phyloP scores from a whole-genome alignment of 1,140 invertebrate species.

The Pachypeltis micranthus region DNA sequence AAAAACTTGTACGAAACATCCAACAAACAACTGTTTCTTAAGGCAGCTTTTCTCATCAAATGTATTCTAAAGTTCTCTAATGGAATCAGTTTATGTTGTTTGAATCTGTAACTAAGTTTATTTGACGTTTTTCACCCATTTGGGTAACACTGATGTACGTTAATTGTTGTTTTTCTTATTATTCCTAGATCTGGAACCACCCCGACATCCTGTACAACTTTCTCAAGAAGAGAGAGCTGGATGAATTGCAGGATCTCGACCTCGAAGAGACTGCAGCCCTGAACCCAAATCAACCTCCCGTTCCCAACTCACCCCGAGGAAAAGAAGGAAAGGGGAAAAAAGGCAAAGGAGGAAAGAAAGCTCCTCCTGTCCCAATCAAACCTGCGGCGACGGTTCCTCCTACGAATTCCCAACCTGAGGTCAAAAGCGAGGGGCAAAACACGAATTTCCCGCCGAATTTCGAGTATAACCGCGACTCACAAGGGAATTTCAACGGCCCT shows the following conservation, averaged over 20 bases:
- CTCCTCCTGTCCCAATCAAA: slow-evolving; percentile 18
- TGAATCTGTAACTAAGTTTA: too few species aligned
- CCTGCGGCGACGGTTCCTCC: slow-evolving; percentile 28
- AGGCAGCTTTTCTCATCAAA: too few species aligned
- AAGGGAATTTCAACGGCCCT: not conserved
- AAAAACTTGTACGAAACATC: too few species aligned
- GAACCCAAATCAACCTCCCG: slow-evolving; percentile 32
- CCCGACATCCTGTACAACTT: slow-evolving; percentile 93
- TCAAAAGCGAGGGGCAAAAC: slow-evolving; percentile 1
- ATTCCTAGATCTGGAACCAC: slow-evolving; percentile 89
- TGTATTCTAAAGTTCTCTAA: too few species aligned
- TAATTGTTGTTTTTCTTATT: slow-evolving; percentile 24
- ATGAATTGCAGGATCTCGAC: slow-evolving; percentile 80
- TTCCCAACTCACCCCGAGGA: slow-evolving; percentile 17
- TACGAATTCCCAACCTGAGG: slow-evolving; percentile 11
- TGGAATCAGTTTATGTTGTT: too few species aligned
- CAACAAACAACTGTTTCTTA: too few species aligned
- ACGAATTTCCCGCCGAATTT: slow-evolving; percentile 6
- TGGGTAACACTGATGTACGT: too few species aligned
- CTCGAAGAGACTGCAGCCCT: slow-evolving; percentile 57
- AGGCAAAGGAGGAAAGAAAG: slow-evolving; percentile 14
- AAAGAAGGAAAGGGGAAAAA: slow-evolving; percentile 19
- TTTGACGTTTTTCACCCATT: too few species aligned
- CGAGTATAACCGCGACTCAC: not conserved
- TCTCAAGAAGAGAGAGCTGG: slow-evolving; percentile 64